Base-by-base conservation (phyloP, 2,113 vertebrate species). In the Prietella phreatophila region DNA sequence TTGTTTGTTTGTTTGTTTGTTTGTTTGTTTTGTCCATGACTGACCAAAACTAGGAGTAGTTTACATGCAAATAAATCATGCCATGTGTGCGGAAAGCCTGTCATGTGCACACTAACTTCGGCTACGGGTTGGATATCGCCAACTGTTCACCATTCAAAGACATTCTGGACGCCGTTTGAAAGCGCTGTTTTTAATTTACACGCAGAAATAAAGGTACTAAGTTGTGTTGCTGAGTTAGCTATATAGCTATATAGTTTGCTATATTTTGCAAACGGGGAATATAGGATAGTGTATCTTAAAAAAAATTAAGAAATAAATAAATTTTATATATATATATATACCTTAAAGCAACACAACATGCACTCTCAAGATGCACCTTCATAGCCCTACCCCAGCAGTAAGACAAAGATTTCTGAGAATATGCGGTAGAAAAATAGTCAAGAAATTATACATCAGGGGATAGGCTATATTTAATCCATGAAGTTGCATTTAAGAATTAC, bases 31-130 rank as follows among this genome's bases (percentile, higher is more conserved):
- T 67, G 15, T 55, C 20, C 63, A 36, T 65, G 93, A 94, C 85
- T 95, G 95, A 94, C 95, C 92, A 95, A 93, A 93, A 95, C 93
- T 93, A 93, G 93, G 93, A 96, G 95, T 96, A 96, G 97, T 98
- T 97, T 98, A 96, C 97, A 96, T 94, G 97, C 94, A 97, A 99
- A 98, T 98, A 95, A 97, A 96, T 95, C 95, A 94, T 93, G 93
- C 94, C 93, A 95, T 95, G 95, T 95, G 91, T 91, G 93, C 55
- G 42, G 22, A 73, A 79, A 58, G 39, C n/a, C 47, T 76, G 81
- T 47, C 86, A 60, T 60, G 53, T 87, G 86, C 55, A 83, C 53
- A 87, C 25, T 39, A 87, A 71, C 76, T 22, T 58, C 55, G 33
- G 60, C 58, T 82, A 47, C 27, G 33, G 53, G 33, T 87, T 83